These are phyloP conservation scores for Phainopepla nitens DNA, from an alignment of 2,113 vertebrate genomes.

Conservation along the genomic window DNA sequence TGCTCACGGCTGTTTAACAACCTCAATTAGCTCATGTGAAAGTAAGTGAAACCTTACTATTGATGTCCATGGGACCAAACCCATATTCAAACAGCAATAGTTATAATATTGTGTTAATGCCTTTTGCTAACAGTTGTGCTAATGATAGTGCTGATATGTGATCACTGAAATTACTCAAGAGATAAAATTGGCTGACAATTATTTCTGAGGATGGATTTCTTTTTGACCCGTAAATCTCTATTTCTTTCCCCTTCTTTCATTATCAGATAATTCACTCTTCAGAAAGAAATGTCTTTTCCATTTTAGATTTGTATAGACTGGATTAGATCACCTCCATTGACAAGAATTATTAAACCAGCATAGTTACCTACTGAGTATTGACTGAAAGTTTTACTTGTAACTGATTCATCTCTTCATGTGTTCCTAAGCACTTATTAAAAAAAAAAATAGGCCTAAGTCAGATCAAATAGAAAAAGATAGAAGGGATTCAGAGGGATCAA, in stretches of 20 bases:
- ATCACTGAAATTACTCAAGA: background rate
- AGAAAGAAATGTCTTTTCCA: background rate
- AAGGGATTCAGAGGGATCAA: slow-evolving; percentile 45
- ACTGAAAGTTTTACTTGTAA: background rate
- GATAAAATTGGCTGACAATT: background rate
- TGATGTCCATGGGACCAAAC: background rate
- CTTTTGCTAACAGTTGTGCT: background rate
- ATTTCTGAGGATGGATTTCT: background rate
- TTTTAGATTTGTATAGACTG: background rate
- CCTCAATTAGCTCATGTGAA: background rate
- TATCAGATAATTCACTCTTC: background rate
- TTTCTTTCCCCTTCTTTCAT: background rate
- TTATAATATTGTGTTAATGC: background rate
- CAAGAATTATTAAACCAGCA: background rate
- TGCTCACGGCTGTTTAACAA: background rate
- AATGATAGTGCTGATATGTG: background rate
- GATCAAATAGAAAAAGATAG: slow-evolving; percentile 30
- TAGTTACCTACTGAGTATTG: background rate
- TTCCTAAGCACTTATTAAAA: background rate
- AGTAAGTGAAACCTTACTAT: background rate
- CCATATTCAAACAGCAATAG: background rate
- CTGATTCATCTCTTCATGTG: slow-evolving; percentile 34
- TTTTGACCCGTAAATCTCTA: background rate
- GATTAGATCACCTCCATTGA: background rate
- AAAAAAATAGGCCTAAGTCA: background rate